Conservation (phyloP, 2,113 vertebrate species). For the Gambusia affinis region DNA sequence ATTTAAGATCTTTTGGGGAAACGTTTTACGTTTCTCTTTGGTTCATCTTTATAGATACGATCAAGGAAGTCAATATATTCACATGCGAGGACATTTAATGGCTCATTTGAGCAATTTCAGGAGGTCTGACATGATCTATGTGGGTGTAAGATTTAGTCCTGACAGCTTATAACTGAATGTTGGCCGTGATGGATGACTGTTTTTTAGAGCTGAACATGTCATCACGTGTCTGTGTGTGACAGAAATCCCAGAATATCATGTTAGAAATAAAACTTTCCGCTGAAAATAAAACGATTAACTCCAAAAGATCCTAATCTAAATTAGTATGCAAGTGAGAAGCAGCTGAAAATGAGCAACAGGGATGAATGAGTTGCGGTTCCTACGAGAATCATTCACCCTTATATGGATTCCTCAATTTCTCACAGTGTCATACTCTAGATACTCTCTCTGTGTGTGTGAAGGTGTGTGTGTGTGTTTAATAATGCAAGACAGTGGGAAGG, state of each 20-base stretch:
- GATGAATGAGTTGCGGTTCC: constrained; percentile 19
- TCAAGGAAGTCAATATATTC: constrained; percentile 20
- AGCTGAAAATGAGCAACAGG: constrained; percentile 16
- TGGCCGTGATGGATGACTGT: constrained; percentile 45
- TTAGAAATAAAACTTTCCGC: constrained; percentile 13
- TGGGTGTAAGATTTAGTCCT: constrained; percentile 43
- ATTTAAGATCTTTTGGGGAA: too few species aligned
- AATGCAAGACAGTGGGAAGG: constrained; percentile 9
- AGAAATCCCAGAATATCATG: constrained; percentile 26
- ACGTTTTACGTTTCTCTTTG: too few species aligned
- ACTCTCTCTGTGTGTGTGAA: neutral
- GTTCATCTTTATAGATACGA: constrained; percentile 9
- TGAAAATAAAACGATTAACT: neutral
- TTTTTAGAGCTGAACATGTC: neutral
- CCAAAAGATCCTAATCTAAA: constrained; percentile 1
- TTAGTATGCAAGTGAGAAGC: neutral
- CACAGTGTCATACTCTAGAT: constrained; percentile 13
- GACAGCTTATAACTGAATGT: constrained; percentile 58
- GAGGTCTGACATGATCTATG: constrained; percentile 53
- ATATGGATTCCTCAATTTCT: constrained; percentile 24
- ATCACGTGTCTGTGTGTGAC: neutral
- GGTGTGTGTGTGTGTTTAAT: constrained; percentile 4
- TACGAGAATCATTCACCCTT: constrained; percentile 28
- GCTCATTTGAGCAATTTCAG: constrained; percentile 48
- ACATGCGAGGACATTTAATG: constrained; percentile 29